Evolutionary conservation across 2,797 vertebrate species (phyloP).

Genomic region (Anableps anableps): DNA sequence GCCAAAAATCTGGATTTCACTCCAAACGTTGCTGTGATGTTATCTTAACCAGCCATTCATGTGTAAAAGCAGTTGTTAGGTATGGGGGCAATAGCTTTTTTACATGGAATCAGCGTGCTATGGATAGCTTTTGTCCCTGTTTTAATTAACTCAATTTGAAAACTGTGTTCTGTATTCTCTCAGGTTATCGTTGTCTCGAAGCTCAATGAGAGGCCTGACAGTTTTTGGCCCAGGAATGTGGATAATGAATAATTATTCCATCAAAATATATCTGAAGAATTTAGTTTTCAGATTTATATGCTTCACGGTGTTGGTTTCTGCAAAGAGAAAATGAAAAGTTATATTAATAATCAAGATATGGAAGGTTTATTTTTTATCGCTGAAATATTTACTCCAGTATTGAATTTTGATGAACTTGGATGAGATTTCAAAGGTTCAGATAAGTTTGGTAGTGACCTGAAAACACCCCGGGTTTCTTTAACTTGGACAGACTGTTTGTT

Average conservation of each 20-base stretch:
- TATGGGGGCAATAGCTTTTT: too few relatives aligned
- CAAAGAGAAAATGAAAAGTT: background rate
- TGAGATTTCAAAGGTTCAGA: background rate
- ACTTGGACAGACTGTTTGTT: conserved; percentile 46
- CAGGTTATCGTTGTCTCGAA: background rate
- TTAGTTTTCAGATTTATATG: background rate
- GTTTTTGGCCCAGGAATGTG: background rate
- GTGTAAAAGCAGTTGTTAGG: background rate
- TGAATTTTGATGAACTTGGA: background rate
- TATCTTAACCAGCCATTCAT: background rate
- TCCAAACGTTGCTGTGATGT: too few relatives aligned
- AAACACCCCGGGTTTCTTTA: conserved; percentile 18
- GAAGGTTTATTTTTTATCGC: background rate
- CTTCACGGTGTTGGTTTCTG: background rate
- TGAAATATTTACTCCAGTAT: background rate
- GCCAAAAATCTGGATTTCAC: background rate
- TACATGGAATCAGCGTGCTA: background rate
- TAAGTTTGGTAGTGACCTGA: background rate
- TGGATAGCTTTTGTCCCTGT: background rate
- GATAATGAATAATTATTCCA: background rate
- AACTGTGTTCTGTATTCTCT: background rate
- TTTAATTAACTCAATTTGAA: background rate
- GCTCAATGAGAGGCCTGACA: background rate
- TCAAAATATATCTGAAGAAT: background rate
- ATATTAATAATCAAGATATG: background rate